These are phyloP conservation scores for Ellobium chinense DNA, from an alignment of 2,888 invertebrate genomes.

Conservation along the genomic window DNA sequence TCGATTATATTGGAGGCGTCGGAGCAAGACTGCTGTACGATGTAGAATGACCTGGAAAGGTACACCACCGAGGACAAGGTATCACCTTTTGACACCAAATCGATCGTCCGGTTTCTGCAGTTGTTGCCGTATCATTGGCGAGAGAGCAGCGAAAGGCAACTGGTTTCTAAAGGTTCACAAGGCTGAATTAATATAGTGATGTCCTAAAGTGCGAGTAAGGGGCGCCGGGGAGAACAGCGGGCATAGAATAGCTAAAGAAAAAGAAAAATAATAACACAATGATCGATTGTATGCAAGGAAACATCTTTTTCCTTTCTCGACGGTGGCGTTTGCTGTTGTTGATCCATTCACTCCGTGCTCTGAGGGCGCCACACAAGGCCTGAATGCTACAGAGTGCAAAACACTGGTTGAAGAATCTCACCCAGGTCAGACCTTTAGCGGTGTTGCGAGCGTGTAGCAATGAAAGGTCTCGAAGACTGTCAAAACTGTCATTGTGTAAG, in stretches of 20 bases:
- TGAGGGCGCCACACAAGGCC: not conserved
- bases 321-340: slow-evolving; percentile 17
- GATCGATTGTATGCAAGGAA: slow-evolving; percentile 20
- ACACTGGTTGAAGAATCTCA: slow-evolving; percentile 6
- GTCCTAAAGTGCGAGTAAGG: slow-evolving; percentile 30
- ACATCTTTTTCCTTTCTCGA: slow-evolving; percentile 35
- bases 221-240: not conserved
- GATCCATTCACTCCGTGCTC: not conserved
- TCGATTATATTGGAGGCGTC: slow-evolving; percentile 10
- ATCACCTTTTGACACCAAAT: not conserved
- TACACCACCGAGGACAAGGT: not conserved
- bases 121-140: slow-evolving; percentile 14
- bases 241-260: not conserved
- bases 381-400: slow-evolving; percentile 19
- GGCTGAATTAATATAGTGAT: slow-evolving; percentile 35
- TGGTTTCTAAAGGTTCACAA: slow-evolving; percentile 6
- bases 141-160: not conserved
- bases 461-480: too few relatives aligned
- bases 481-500: too few relatives aligned
- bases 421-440: too few relatives aligned
- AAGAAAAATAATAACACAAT: not conserved
- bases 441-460: too few relatives aligned
- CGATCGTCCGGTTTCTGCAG: not conserved
- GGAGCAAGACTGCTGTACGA: slow-evolving; percentile 4
- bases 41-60: not conserved